Evolutionary conservation across 2,113 vertebrate species (phyloP).

Genomic region (Tretioscincus oriximinensis): DNA sequence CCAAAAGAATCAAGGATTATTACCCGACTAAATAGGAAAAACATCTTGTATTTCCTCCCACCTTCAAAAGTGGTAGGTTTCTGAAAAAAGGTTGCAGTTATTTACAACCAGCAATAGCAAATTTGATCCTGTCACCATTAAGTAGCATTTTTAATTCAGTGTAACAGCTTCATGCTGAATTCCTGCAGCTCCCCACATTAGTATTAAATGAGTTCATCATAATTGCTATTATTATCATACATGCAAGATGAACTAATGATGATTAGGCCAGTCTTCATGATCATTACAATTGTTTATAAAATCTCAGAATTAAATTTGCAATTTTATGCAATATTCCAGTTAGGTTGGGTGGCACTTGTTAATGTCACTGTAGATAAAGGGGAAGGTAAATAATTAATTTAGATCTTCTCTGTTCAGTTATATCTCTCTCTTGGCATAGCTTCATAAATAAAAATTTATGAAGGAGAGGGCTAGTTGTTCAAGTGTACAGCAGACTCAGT

Average conservation of each 20-base stretch:
- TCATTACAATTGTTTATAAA: constrained; percentile 47
- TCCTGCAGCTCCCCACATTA: constrained; percentile 34
- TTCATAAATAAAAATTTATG: no score
- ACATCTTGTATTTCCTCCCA: background rate
- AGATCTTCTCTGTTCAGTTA: background rate
- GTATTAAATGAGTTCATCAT: constrained; percentile 46
- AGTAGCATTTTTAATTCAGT: constrained; percentile 9
- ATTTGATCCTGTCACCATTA: background rate
- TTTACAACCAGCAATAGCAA: constrained; percentile 6
- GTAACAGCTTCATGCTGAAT: constrained; percentile 32
- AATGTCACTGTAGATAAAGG: constrained; percentile 1
- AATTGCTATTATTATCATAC: constrained; percentile 60
- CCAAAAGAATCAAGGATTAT: constrained; percentile 33
- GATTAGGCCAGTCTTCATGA: constrained; percentile 40
- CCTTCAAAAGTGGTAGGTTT: background rate
- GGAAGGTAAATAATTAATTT: constrained; percentile 32
- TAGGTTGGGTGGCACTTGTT: constrained; percentile 12
- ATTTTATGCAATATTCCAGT: constrained; percentile 39
- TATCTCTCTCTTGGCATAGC: no score
- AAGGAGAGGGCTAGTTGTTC: no score
- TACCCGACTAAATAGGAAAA: background rate
- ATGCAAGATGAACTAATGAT: constrained; percentile 56
- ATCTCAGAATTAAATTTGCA: constrained; percentile 13
- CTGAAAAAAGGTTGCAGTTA: constrained; percentile 35
- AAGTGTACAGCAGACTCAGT: no score